Conservation (phyloP, 1,140 invertebrate genomes). For the Calycopis cecrops region DNA sequence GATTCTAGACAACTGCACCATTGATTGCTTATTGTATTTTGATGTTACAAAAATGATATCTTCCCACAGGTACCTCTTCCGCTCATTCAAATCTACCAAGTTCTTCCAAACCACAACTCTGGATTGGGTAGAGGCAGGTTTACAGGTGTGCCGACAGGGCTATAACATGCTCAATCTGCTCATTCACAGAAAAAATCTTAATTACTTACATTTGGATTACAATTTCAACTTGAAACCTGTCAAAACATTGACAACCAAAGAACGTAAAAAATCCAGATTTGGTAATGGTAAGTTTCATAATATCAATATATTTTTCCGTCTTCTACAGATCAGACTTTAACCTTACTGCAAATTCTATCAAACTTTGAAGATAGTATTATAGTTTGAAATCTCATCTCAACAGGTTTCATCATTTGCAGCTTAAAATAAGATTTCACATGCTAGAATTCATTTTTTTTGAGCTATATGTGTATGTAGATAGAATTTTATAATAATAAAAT, state of each 20-base stretch:
- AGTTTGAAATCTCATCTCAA: not conserved
- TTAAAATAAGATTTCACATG: not conserved
- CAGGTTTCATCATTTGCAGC: not conserved
- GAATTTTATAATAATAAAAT: too few relatives aligned
- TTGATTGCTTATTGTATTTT: too few relatives aligned
- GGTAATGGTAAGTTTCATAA: constrained; percentile 88
- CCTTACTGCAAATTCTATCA: too few relatives aligned
- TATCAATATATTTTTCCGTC: too few relatives aligned
- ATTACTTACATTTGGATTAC: constrained; percentile 99
- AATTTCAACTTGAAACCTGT: constrained; percentile 99
- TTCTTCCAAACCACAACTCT: constrained; percentile 99
- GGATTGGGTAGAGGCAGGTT: constrained; percentile 99
- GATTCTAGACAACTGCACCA: too few relatives aligned
- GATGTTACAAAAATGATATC: too few relatives aligned
- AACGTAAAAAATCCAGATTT: constrained; percentile 99
- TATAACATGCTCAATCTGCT: constrained; percentile 99
- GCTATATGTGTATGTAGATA: too few relatives aligned
- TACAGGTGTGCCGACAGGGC: constrained; percentile 98
- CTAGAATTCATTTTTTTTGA: too few relatives aligned
- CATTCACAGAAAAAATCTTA: constrained; percentile 99
- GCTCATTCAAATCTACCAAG: constrained; percentile 99
- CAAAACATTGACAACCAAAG: constrained; percentile 99
- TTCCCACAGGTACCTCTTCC: constrained; percentile 86
- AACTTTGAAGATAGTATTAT: not conserved
- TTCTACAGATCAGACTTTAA: too few relatives aligned